Base-by-base conservation (phyloP, 2,888 invertebrate genomes). In the Pemphredon lugubris region DNA sequence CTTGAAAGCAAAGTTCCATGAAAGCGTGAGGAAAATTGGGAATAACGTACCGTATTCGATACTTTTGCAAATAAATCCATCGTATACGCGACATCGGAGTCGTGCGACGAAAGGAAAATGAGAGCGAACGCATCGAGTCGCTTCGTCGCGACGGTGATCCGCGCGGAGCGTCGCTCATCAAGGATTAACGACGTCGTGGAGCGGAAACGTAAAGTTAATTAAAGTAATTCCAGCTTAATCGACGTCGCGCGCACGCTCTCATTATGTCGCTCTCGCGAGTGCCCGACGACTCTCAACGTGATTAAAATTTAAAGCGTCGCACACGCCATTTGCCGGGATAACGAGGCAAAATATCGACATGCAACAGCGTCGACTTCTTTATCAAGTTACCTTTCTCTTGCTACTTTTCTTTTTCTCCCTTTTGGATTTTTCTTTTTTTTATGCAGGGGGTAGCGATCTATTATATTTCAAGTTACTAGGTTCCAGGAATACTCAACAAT, bases 211-310 rank as follows among this genome's bases (percentile, higher is more conserved):
- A 53, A 71, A 66, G 60, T 67, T 67, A 71, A 71, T 71, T 71
- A 71, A 71, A 71, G 66, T 71, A 67, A 71, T 71, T 61, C 66
- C 39, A 32, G 61, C 51, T 71, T 71, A 67, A 71, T 71, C 61
- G 70, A 32, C 54, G 32, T 44, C 32, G 40, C 23, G 45, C 57
- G 23, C 40, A 30, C 59, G 39, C 59, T 70, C 60, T 70, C 59
- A 70, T 70, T 70, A 70, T 45, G 70, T 60, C 66, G 45, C 60
- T 18, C 48, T 69, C 50, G 50, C 42, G 59, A 59, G 40, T 44
- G 37, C 32, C 32, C 21, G 48, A 18, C 30, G 54, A n/a, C 37
- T n/a, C 37, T 18, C 51, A n/a, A 18, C 51, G 50, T 37, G 51
- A 51, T 51, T 51, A 51, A 51, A 51, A 51, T 51, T 51, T 37